Percentiles rank a stretch among this genome's conserved stretches.
These are phyloP conservation scores for Axea sp. DNA, from an alignment of 2,888 invertebrate species.

Conservation along the genomic window DNA sequence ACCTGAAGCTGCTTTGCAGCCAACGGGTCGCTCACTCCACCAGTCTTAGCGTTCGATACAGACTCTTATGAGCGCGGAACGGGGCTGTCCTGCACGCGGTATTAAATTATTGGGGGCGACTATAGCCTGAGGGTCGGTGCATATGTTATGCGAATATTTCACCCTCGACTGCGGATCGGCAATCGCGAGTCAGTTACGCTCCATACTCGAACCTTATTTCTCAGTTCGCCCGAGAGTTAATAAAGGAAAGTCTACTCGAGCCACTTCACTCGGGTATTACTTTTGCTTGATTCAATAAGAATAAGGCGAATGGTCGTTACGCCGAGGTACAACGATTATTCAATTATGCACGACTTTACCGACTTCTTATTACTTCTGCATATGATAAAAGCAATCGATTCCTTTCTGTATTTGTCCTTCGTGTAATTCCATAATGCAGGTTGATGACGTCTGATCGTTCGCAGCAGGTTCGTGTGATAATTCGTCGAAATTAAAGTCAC, in stretches of 20 bases:
- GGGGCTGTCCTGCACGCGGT: slow-evolving; percentile 68
- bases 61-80: slow-evolving; percentile 66
- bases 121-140: slow-evolving; percentile 67
- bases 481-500: too few relatives aligned
- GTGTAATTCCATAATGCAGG: too few relatives aligned
- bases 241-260: slow-evolving; percentile 53
- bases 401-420: too few relatives aligned
- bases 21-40: slow-evolving; percentile 59
- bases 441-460: too few relatives aligned
- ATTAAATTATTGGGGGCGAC: slow-evolving; percentile 72
- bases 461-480: too few relatives aligned
- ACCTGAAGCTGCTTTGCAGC: slow-evolving; percentile 59
- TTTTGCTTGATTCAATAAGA: slow-evolving; percentile 58
- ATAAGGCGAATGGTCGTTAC: slow-evolving; percentile 53
- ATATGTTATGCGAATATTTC: slow-evolving; percentile 69
- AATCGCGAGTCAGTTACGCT: slow-evolving; percentile 47
- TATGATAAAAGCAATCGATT: slow-evolving; percentile 39
- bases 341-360: slow-evolving; percentile 49
- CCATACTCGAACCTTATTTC: slow-evolving; percentile 58
- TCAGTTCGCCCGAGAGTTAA: slow-evolving; percentile 52
- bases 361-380: slow-evolving; percentile 50
- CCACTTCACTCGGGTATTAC: slow-evolving; percentile 50
- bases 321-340: slow-evolving; percentile 55
- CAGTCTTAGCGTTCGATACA: slow-evolving; percentile 64
- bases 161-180: slow-evolving; percentile 57